Evolutionary conservation across 2,888 invertebrate genomes (phyloP), one percentile per base, ranked within the genome.

Genomic region (Octodonta nipae): DNA sequence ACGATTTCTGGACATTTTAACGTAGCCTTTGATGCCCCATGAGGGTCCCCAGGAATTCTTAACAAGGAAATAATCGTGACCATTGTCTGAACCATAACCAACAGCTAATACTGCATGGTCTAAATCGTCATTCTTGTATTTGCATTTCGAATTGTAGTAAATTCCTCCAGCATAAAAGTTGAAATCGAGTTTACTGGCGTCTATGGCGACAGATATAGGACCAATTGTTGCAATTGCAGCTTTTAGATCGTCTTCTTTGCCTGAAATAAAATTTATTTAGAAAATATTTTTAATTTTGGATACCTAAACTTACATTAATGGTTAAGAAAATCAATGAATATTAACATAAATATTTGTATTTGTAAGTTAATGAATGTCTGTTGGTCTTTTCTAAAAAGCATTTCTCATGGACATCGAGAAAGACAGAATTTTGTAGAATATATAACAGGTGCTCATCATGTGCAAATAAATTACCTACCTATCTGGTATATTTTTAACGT

Each of bases 21-120:
- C 45, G 36, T 50, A 58, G 2, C 56, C 58, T 5, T 43, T 42
- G 28, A 50, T 42, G 24, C 55, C 52, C 53, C 55, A 56, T n/a
- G 36, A 32, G 2, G 55, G 41, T 4, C 72, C 67, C 69, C 73
- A 77, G n/a, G 75, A 75, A 52, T 78, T 78, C 50, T 78, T 78
- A 2, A 78, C 71, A 10, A 77, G 51, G 75, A 76, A 78, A 46
- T 73, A 77, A 42, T 73, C 70, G 17, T 32, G 13, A 4, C 64
- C 67, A 5, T 61, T 38, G 45, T 70, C 68, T 45, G 72, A 72
- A 6, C 74, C 68, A 15, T 82, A 85, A 0, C 85, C 84, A 10
- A 84, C 78, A 38, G 73, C 73, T 46, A 84, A 57, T 15, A 77
- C 83, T 41, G 83, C 88, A 50, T 89, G 89, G 63, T 88, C 85